Percentiles rank a stretch among this genome's conserved stretches.
phyloP scores from a whole-genome alignment of 2,888 invertebrate genomes.

The Melipona beecheii region DNA sequence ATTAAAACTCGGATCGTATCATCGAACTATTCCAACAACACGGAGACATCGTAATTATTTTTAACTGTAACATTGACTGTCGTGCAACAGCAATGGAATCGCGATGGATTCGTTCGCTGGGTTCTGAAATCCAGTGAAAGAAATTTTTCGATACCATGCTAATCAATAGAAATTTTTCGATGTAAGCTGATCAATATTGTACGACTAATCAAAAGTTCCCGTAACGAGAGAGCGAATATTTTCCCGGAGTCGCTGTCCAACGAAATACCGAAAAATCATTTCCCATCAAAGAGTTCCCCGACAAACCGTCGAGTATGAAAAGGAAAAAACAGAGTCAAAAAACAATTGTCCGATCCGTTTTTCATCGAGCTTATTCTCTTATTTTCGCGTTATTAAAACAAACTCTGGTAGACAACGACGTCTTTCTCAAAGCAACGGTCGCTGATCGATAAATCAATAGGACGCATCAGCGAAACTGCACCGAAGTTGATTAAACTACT shows the following conservation, averaged over 20 bases:
- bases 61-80: too few relatives aligned
- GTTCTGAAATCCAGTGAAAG: too few relatives aligned
- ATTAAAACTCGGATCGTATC: too few relatives aligned
- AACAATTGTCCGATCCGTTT: too few relatives aligned
- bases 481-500: constrained; percentile 50
- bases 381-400: neutral
- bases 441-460: constrained; percentile 48
- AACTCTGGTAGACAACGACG: neutral
- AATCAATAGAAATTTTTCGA: too few relatives aligned
- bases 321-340: neutral
- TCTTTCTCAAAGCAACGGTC: neutral
- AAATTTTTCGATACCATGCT: too few relatives aligned
- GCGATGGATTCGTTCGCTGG: too few relatives aligned
- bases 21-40: too few relatives aligned
- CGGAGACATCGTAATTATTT: too few relatives aligned
- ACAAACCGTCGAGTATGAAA: neutral
- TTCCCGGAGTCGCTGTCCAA: neutral
- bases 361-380: too few relatives aligned
- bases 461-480: constrained; percentile 5
- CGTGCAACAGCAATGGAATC: too few relatives aligned
- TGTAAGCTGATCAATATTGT: too few relatives aligned
- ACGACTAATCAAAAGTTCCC: neutral
- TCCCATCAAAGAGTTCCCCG: neutral
- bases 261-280: neutral
- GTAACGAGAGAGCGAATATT: neutral